Evolutionary conservation across 2,797 vertebrate species (phyloP).

Genomic region (Poeciliopsis turneri): DNA sequence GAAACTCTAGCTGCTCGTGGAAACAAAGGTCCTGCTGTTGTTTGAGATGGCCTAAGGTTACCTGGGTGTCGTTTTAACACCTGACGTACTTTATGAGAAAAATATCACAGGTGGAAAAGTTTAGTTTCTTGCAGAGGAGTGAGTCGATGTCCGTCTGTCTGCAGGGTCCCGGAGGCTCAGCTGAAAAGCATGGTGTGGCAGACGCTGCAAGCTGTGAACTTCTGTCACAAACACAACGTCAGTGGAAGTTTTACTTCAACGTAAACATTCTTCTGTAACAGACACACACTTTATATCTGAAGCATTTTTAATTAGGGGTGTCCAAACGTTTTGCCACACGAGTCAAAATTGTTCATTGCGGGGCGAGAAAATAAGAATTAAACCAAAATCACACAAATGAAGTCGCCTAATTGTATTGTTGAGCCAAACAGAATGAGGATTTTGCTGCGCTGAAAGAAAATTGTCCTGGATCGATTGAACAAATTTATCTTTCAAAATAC

Average conservation of each 20-base stretch:
- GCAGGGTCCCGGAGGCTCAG: conserved; percentile 89
- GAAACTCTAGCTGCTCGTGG: conserved; percentile 77
- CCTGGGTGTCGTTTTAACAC: conserved; percentile 52
- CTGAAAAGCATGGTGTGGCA: conserved; percentile 96
- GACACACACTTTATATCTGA: background rate
- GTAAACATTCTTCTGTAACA: background rate
- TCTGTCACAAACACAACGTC: conserved; percentile 94
- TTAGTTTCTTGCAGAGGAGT: conserved; percentile 18
- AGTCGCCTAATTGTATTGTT: too few relatives aligned
- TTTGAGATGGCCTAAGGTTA: conserved; percentile 66
- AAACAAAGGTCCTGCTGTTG: conserved; percentile 77
- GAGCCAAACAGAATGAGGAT: too few relatives aligned
- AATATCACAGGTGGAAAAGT: conserved; percentile 14
- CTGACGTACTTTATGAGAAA: conserved; percentile 34
- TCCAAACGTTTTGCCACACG: too few relatives aligned
- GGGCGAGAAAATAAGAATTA: too few relatives aligned
- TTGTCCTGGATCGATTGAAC: too few relatives aligned
- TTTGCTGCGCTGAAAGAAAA: too few relatives aligned
- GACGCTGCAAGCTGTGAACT: conserved; percentile 95
- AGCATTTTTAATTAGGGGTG: background rate
- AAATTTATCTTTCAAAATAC: too few relatives aligned
- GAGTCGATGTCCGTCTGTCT: conserved; percentile 35
- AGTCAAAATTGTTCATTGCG: too few relatives aligned
- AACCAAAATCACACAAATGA: too few relatives aligned
- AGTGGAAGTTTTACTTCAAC: conserved; percentile 39